Conservation (phyloP, 2,888 invertebrate species). For the Danaus chrysippus region DNA sequence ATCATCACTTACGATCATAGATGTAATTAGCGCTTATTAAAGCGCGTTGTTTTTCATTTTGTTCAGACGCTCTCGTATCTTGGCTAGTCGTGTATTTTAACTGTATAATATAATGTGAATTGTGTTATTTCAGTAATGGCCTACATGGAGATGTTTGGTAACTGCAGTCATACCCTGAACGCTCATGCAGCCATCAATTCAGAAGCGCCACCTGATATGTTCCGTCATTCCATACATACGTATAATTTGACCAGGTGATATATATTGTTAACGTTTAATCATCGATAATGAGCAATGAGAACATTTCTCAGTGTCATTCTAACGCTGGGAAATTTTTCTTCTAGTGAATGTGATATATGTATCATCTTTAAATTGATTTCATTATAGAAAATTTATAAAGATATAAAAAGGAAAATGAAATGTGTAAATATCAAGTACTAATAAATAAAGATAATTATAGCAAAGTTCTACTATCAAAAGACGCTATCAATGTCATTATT, state of each 20-base stretch:
- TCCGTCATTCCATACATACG: conserved; percentile 92
- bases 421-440: no score
- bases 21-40: conserved; percentile 63
- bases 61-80: conserved; percentile 43
- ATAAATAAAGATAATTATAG: no score
- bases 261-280: no score
- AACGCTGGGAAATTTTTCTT: no score
- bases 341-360: no score
- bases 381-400: no score
- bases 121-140: conserved; percentile 86
- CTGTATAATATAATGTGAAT: conserved; percentile 21
- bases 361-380: no score
- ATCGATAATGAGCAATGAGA: no score
- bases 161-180: conserved; percentile 83
- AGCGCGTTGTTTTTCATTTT: conserved; percentile 54
- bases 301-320: no score
- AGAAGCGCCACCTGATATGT: conserved; percentile 85
- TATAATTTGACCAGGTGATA: conserved; percentile 79
- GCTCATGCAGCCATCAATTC: conserved; percentile 69
- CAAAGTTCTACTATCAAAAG: no score
- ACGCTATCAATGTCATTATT: no score
- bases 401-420: no score
- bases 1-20: conserved; percentile 59
- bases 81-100: conserved; percentile 18
- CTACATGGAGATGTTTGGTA: conserved; percentile 97